Evolutionary conservation across 2,888 invertebrate genomes (phyloP).

Genomic region (Papilio gigon): DNA sequence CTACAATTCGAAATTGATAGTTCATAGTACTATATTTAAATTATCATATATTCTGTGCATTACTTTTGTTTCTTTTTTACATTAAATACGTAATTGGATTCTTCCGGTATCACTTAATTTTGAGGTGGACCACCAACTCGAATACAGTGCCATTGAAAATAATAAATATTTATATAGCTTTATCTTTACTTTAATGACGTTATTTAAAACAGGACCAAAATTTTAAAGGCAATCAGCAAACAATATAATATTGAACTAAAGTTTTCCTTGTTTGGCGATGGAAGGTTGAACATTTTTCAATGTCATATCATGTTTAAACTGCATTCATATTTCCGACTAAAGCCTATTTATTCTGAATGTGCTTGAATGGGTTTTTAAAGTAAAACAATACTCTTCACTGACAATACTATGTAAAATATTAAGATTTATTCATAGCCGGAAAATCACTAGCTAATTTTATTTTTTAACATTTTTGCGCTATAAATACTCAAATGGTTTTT

Average conservation of each 20-base stretch:
- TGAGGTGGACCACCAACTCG: background rate
- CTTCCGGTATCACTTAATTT: background rate
- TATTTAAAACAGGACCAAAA: conserved; percentile 1
- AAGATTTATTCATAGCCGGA: too few species aligned
- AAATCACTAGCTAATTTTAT: too few species aligned
- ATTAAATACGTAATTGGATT: background rate
- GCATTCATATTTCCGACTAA: background rate
- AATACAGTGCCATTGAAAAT: background rate
- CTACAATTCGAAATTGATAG: too few species aligned
- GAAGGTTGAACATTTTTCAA: conserved; percentile 18
- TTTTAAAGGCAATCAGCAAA: conserved; percentile 19
- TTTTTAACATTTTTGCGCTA: too few species aligned
- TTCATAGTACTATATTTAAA: too few species aligned
- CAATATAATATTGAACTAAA: conserved; percentile 31
- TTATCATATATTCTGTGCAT: too few species aligned
- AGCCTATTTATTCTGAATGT: background rate
- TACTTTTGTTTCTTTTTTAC: background rate
- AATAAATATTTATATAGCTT: background rate
- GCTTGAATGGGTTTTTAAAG: background rate
- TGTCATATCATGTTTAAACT: conserved; percentile 17
- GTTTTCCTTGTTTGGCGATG: conserved; percentile 23
- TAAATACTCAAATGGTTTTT: too few species aligned
- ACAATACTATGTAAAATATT: too few species aligned
- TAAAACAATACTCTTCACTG: background rate
- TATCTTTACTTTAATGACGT: conserved; percentile 4